phyloP scores from a whole-genome alignment of 2,797 vertebrate species.

The Hapalemur alaotrensis region DNA sequence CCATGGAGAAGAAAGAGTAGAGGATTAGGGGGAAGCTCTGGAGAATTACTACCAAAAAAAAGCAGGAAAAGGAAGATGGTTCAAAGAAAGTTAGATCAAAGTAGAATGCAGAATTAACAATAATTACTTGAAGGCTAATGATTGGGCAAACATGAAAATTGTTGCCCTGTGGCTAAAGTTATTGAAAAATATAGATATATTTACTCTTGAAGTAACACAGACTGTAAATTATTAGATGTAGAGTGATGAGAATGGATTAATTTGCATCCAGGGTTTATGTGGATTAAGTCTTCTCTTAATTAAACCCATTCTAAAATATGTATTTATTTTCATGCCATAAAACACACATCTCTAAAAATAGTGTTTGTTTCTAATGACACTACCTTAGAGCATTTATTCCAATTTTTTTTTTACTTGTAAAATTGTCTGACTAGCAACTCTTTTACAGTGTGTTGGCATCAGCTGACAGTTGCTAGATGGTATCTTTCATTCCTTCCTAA shows the following conservation, averaged over 20 bases:
- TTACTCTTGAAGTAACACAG: background rate
- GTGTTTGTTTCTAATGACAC: background rate
- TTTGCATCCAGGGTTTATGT: conserved; percentile 19
- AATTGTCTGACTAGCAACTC: conserved; percentile 28
- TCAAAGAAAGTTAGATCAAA: background rate
- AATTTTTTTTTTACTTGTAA: conserved; percentile 2
- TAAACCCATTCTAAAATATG: conserved; percentile 30
- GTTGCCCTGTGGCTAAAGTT: background rate
- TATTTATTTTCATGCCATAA: conserved; percentile 24
- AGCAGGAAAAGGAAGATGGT: background rate
- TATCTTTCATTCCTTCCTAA: conserved; percentile 54
- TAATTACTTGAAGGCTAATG: background rate
- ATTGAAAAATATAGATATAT: background rate
- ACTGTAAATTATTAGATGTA: background rate
- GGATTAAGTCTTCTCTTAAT: conserved; percentile 26
- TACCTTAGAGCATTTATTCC: conserved; percentile 25
- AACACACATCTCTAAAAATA: background rate
- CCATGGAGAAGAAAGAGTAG: background rate
- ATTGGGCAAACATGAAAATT: background rate
- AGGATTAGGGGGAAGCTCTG: background rate
- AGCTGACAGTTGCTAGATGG: conserved; percentile 47
- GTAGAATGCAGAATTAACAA: background rate
- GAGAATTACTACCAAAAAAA: background rate
- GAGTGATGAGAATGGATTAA: background rate
- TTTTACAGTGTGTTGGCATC: conserved; percentile 24